phyloP scores from a whole-genome alignment of 2,797 vertebrate species.

The Telmatherina bonti region DNA sequence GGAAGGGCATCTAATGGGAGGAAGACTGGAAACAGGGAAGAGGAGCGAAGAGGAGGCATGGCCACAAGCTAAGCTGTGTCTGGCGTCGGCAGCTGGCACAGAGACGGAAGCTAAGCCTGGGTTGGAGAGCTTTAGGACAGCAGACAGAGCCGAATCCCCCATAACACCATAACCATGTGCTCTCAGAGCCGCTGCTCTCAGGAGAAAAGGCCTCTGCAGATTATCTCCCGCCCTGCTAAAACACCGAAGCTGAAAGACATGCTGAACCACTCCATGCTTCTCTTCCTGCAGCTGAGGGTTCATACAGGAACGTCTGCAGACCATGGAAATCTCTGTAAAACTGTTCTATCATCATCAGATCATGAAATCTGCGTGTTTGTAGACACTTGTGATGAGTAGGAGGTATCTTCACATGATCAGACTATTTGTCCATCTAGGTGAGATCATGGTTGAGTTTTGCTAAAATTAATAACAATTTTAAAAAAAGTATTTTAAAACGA shows the following conservation, averaged over 20 bases:
- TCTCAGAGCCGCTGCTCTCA: slow-evolving; percentile 55
- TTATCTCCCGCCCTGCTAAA: slow-evolving; percentile 40
- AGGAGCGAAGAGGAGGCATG: slow-evolving; percentile 17
- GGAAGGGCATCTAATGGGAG: no score
- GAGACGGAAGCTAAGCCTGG: slow-evolving; percentile 57
- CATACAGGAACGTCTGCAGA: no score
- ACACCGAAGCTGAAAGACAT: slow-evolving; percentile 42
- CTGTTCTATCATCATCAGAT: no score
- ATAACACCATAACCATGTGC: slow-evolving; percentile 43
- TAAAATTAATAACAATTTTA: no score
- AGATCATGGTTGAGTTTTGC: no score
- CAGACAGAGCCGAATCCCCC: slow-evolving; percentile 62
- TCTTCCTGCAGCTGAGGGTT: no score
- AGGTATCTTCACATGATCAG: no score
- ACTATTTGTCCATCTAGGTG: no score
- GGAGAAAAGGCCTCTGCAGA: slow-evolving; percentile 54
- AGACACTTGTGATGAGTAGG: no score
- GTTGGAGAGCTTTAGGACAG: slow-evolving; percentile 70
- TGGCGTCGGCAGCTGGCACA: slow-evolving; percentile 49
- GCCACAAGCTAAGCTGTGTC: slow-evolving; percentile 53
- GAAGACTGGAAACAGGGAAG: slow-evolving; percentile 1
- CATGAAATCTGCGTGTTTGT: no score
- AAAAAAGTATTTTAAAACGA: no score
- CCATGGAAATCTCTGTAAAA: no score
- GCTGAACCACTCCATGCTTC: slow-evolving; percentile 1